Evolutionary conservation across 2,113 vertebrate species (phyloP).

Genomic region (Amia ocellicauda): DNA sequence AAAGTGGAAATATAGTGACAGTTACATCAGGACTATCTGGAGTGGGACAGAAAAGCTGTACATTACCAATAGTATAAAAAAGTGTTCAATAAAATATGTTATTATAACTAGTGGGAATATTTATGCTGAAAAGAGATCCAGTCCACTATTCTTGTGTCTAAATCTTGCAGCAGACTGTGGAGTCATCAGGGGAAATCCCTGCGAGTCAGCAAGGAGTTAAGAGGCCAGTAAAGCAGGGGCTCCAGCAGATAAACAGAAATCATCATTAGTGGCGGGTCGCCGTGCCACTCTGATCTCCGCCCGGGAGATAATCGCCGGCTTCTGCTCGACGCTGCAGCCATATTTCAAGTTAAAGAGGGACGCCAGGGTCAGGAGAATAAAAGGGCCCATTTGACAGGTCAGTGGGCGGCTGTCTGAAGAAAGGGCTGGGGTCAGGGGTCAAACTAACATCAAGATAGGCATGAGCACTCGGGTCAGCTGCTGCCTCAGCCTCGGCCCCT

Average conservation of each 20-base stretch:
- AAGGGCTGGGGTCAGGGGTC: constrained; percentile 64
- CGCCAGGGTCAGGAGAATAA: constrained; percentile 78
- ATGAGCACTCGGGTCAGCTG: constrained; percentile 57
- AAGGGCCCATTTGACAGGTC: constrained; percentile 84
- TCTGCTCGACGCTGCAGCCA: constrained; percentile 70
- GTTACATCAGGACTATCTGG: no score
- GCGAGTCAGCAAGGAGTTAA: constrained; percentile 13
- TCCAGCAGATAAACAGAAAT: constrained; percentile 69
- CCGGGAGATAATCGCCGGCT: constrained; percentile 70
- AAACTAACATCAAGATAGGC: constrained; percentile 70
- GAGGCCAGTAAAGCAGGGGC: constrained; percentile 61
- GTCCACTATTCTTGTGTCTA: no score
- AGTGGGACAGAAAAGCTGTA: no score
- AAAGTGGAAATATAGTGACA: no score
- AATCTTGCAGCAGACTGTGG: background rate
- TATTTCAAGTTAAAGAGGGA: constrained; percentile 82
- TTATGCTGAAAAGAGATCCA: no score
- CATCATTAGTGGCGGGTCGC: constrained; percentile 83
- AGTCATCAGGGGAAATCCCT: background rate
- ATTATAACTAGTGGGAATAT: no score
- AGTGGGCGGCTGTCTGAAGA: constrained; percentile 50
- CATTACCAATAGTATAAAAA: no score
- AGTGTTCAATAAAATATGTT: no score
- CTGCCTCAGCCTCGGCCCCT: constrained; percentile 25
- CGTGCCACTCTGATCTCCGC: constrained; percentile 68